Percentiles rank a stretch among this genome's conserved stretches.
Conservation (phyloP, 1,140 invertebrate species). For the Argopecten irradians region DNA sequence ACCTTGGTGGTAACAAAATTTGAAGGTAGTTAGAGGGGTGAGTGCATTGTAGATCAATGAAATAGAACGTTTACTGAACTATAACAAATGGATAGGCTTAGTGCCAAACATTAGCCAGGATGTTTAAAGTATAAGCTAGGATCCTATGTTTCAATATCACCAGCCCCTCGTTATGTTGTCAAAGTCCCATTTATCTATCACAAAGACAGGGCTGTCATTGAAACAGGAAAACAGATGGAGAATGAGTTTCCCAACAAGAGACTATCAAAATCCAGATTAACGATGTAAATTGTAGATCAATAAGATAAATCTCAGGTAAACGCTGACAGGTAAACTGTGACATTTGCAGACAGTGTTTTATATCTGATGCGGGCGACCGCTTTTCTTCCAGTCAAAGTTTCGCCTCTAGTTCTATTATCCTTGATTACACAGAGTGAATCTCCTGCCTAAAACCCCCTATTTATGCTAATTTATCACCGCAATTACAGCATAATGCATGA, state of each 20-base stretch:
- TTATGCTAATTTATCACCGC: conserved; percentile 7
- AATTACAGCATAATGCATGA: conserved; percentile 1
- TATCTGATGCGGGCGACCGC: not conserved
- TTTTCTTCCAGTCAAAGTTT: not conserved
- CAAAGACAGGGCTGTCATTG: not conserved
- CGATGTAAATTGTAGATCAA: not conserved
- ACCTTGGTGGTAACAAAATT: too few species aligned
- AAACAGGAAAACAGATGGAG: not conserved
- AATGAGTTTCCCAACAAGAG: not conserved
- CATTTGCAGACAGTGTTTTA: not conserved
- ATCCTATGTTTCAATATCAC: too few species aligned
- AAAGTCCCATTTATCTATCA: not conserved
- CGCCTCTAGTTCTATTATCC: not conserved
- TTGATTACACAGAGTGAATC: conserved; percentile 22
- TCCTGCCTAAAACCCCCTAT: not conserved
- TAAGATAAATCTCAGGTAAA: not conserved
- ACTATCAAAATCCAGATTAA: not conserved
- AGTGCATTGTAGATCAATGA: too few species aligned
- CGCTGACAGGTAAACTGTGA: not conserved
- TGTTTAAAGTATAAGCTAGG: too few species aligned
- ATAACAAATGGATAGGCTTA: too few species aligned
- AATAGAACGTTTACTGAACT: too few species aligned
- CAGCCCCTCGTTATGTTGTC: not conserved
- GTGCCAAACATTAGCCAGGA: too few species aligned
- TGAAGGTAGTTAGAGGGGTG: too few species aligned